phyloP scores from a whole-genome alignment of 1,140 invertebrate species.

The Halesus radiatus region DNA sequence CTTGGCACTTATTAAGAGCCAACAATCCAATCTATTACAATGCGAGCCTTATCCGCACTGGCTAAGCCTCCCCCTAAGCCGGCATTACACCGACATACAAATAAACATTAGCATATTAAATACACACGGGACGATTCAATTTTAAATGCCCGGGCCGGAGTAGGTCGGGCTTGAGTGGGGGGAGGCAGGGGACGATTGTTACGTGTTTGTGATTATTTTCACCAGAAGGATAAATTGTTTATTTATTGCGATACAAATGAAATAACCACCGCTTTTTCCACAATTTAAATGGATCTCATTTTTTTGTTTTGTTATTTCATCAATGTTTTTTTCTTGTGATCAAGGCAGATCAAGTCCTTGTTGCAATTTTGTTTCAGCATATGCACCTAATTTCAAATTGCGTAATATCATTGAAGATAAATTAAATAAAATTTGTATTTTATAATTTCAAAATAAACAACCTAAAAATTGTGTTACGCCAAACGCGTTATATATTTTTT shows the following conservation, averaged over 20 bases:
- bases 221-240: not conserved
- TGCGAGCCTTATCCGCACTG: slow-evolving; percentile 6
- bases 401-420: too few relatives aligned
- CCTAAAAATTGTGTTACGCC: too few relatives aligned
- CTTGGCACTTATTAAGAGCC: slow-evolving; percentile 38
- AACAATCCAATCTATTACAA: slow-evolving; percentile 21
- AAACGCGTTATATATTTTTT: too few relatives aligned
- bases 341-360: too few relatives aligned
- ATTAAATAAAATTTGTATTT: too few relatives aligned
- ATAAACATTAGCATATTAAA: slow-evolving; percentile 57
- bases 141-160: slow-evolving; percentile 50
- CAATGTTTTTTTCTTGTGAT: too few relatives aligned
- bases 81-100: slow-evolving; percentile 45
- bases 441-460: too few relatives aligned
- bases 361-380: too few relatives aligned
- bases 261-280: too few relatives aligned
- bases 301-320: too few relatives aligned
- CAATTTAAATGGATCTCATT: too few relatives aligned
- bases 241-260: not conserved
- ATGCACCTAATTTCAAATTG: too few relatives aligned
- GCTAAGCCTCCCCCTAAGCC: slow-evolving; percentile 34
- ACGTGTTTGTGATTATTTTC: slow-evolving; percentile 6
- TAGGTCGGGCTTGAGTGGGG: slow-evolving; percentile 1
- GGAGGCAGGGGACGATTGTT: slow-evolving; percentile 22
- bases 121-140: slow-evolving; percentile 54